Evolutionary conservation across 2,888 invertebrate species (phyloP), one percentile per base, ranked within the genome.

Genomic region (Drosophila hamatofila): DNA sequence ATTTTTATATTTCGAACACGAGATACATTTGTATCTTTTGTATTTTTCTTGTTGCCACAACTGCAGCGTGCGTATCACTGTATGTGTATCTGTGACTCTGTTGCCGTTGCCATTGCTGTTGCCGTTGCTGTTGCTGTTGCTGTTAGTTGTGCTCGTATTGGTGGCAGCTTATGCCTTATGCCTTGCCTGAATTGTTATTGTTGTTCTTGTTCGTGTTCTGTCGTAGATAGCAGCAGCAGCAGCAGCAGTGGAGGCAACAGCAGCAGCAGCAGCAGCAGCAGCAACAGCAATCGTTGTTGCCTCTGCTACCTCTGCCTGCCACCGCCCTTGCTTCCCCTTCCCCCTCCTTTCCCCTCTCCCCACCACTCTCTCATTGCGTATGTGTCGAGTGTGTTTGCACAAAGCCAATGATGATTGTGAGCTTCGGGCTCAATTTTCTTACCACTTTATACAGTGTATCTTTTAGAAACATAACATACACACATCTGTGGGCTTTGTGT

Each of bases 11-110:
- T 88, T 89, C 81, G 90, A 89, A 88, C 89, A 88, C 78, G 90
- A 88, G 90, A 86, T 88, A 91, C 90, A 91, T 91, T 91, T 91
- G 91, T 91, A 90, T 91, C 91, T 90, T 90, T 90, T 91, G 91
- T 91, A 83, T 85, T 88, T 84, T 89, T 87, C 88, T 85, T 90
- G 88, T 90, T 90, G 88, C 76, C 86, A 81, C 81, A 83, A 82
- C 81, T 76, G 84, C 75, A 71, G 49, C 58, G 68, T 75, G 68
- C 65, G 78, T 68, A 65, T 72, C 64, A 3, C 44, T 64, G 60
- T 79, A 61, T 75, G 57, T 78, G 76, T 77, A 75, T 69, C 39
- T 71, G 54, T 42, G 23, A 41, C 33, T 62, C 27, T 65, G 69
- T 75, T 54, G 49, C 27, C 7, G 46, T 48, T 54, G 52, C 48